Evolutionary conservation across 2,888 invertebrate species (phyloP).

Genomic region (Ophonus ardosiacus): DNA sequence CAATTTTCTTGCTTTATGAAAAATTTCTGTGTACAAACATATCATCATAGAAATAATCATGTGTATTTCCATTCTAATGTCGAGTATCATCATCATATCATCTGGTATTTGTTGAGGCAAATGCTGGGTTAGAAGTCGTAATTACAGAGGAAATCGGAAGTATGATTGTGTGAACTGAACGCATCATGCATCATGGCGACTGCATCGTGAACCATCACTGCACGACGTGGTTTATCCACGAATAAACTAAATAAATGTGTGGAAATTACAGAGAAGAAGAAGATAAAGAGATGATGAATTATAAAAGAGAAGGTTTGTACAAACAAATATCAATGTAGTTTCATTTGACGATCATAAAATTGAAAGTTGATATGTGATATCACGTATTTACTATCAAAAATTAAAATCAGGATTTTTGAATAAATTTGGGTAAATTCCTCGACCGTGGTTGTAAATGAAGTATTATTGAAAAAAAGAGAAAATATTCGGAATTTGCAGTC

Average conservation of each 20-base stretch:
- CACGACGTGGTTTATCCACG: slow-evolving; percentile 5
- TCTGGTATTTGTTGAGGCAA: slow-evolving; percentile 14
- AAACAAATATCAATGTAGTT: background rate
- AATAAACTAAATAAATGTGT: slow-evolving; percentile 2
- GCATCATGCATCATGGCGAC: slow-evolving; percentile 27
- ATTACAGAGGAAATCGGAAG: slow-evolving; percentile 40
- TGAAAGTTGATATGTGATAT: background rate
- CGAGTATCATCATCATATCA: too few species aligned
- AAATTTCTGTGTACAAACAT: background rate
- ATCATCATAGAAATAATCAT: background rate
- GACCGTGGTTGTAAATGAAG: too few species aligned
- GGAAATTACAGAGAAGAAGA: background rate
- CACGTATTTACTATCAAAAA: too few species aligned
- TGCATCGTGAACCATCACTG: slow-evolving; percentile 6
- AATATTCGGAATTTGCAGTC: too few species aligned
- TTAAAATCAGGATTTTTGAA: too few species aligned
- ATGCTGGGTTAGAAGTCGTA: slow-evolving; percentile 6
- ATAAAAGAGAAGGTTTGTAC: background rate
- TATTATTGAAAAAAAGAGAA: too few species aligned
- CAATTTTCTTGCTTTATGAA: background rate
- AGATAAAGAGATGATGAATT: background rate
- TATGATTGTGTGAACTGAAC: slow-evolving; percentile 42
- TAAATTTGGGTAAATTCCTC: too few species aligned
- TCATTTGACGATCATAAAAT: background rate
- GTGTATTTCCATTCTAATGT: background rate